Evolutionary conservation across 2,113 vertebrate genomes (phyloP).

Genomic region (Chlorocebus sabaeus): DNA sequence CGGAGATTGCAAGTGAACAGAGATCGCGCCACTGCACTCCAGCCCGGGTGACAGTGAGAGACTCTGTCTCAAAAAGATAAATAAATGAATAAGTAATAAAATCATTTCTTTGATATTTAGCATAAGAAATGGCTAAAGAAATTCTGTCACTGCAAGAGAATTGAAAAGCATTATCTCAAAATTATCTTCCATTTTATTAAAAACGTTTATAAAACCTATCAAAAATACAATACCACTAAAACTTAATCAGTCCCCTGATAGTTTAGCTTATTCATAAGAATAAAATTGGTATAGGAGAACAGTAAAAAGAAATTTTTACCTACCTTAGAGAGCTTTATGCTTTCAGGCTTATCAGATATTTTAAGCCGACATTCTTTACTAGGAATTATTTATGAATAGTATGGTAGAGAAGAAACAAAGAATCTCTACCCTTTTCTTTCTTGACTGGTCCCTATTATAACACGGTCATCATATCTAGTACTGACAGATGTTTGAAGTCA

Average conservation of each 20-base stretch:
- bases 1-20: no score
- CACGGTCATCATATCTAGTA: not conserved
- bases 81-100: not conserved
- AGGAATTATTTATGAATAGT: not conserved
- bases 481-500: not conserved
- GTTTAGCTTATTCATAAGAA: not conserved
- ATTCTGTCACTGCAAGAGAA: not conserved
- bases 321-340: not conserved
- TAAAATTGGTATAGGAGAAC: not conserved
- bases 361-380: not conserved
- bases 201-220: not conserved
- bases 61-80: no score
- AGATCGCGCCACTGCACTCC: no score
- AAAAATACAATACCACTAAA: not conserved
- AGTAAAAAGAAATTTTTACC: not conserved
- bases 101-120: not conserved
- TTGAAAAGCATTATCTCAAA: not conserved
- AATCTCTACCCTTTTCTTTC: not conserved
- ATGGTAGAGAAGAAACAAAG: not conserved
- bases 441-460: not conserved
- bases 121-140: not conserved
- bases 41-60: no score
- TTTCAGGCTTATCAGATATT: not conserved
- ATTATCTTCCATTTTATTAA: constrained; percentile 2
- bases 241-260: not conserved